Evolutionary conservation across 2,797 vertebrate species (phyloP), one percentile per base, ranked within the genome.

Genomic region (Eulemur rubriventer): DNA sequence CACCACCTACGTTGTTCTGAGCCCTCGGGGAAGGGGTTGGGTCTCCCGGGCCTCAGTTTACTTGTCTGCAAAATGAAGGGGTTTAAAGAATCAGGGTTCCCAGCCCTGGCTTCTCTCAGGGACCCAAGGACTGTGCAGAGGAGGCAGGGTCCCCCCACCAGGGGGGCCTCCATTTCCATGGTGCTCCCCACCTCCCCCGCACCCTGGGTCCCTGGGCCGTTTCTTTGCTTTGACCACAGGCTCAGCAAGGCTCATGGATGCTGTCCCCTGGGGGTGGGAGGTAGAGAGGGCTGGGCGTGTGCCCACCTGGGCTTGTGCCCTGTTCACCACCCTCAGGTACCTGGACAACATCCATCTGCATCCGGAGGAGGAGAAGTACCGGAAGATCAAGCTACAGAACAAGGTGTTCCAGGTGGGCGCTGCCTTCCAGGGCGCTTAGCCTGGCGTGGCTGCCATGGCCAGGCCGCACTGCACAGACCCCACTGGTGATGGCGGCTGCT

Each of bases 281-380:
- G 33, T 28, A 5, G 7, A n/a, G 26, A 82, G 41, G 43, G 35
- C 24, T 8, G 16, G 30, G 63, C 0, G n/a, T 73, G 69, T 30
- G 8, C n/a, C 80, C 30, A 35, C 52, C 17, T 43, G 35, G 12
- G 46, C 43, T 13, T 28, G 6, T 41, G 28, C 46, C 26, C 93
- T 3, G 4, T 89, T 20, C 69, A 30, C 76, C 55, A 2, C 30
- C 43, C 65, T 82, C 97, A 99, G 99, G 93, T 99, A 99, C 97
- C 97, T 99, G 92, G 99, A 99, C 46, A 99, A 99, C 72, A 99
- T 99, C 92, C 99, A 98, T 81, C 99, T 99, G 96, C 99, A 99
- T 87, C 99, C 99, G 0, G 98, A 99, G 94, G 99, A 99, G 91
- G 99, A 99, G 97, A 99, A 99, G 96, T 99, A 99, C 97, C 98